A percentile compares a stretch with the other conserved stretches of the same genome.
These are phyloP conservation scores for Picathartes gymnocephalus DNA, from an alignment of 2,113 vertebrate species.

Conservation along the genomic window DNA sequence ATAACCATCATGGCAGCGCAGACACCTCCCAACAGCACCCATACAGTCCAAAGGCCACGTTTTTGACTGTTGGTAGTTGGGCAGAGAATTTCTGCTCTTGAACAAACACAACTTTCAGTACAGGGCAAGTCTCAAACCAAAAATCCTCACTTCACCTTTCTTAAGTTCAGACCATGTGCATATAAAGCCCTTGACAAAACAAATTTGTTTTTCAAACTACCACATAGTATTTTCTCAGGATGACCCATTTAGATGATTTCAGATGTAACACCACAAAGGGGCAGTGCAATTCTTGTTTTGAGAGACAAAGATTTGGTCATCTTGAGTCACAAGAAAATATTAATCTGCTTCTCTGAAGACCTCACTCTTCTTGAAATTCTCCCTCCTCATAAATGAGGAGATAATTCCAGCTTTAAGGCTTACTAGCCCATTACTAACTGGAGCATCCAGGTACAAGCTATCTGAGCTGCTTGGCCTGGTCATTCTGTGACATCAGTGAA, in stretches of 20 bases:
- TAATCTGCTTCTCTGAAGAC: not conserved
- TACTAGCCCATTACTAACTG: not conserved
- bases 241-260: not conserved
- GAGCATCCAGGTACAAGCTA: not conserved
- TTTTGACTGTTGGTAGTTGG: not conserved
- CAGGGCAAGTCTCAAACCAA: not conserved
- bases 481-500: not conserved
- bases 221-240: not conserved
- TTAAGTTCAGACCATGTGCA: not conserved
- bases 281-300: not conserved
- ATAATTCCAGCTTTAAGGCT: not conserved
- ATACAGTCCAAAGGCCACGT: not conserved
- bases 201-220: not conserved
- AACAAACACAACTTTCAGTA: not conserved
- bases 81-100: not conserved
- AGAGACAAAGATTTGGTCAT: not conserved
- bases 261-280: not conserved
- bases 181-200: not conserved
- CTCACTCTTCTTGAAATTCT: not conserved
- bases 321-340: not conserved
- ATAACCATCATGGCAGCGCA: not conserved
- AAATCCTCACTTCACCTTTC: not conserved
- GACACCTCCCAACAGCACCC: not conserved
- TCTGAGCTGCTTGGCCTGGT: not conserved
- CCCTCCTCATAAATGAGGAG: not conserved